A percentile compares a stretch with the other conserved stretches of the same genome.
These are phyloP conservation scores for Lycophotia porphyrea DNA, from an alignment of 2,888 invertebrate species.

Conservation along the genomic window DNA sequence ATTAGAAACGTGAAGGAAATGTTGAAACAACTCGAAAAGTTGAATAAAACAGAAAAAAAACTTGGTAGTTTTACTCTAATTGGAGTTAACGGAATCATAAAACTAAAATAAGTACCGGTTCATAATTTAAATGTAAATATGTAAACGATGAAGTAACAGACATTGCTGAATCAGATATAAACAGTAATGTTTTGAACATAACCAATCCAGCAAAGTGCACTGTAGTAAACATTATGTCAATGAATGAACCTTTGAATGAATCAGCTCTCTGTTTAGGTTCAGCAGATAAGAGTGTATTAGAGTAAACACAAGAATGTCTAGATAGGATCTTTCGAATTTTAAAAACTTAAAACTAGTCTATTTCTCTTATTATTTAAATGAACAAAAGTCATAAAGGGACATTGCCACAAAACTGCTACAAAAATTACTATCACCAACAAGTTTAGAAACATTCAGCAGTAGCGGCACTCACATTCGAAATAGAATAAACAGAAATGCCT, in stretches of 20 bases:
- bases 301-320: slow-evolving; percentile 11
- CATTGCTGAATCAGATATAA: neutral
- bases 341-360: neutral
- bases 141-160: slow-evolving; percentile 20
- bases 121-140: slow-evolving; percentile 28
- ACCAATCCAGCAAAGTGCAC: slow-evolving; percentile 19
- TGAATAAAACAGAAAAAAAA: slow-evolving; percentile 8
- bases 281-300: slow-evolving; percentile 21
- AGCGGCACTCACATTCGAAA: slow-evolving; percentile 72
- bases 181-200: slow-evolving; percentile 7
- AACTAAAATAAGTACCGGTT: slow-evolving; percentile 13
- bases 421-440: slow-evolving; percentile 66
- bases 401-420: slow-evolving; percentile 57
- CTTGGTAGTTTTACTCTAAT: slow-evolving; percentile 36
- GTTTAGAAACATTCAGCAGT: slow-evolving; percentile 73
- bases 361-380: slow-evolving; percentile 16
- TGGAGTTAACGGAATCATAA: slow-evolving; percentile 40
- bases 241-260: slow-evolving; percentile 48
- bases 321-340: neutral
- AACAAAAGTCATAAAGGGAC: slow-evolving; percentile 44
- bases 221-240: slow-evolving; percentile 27
- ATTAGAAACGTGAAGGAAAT: slow-evolving; percentile 52
- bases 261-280: slow-evolving; percentile 28
- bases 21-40: slow-evolving; percentile 13
- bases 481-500: slow-evolving; percentile 78